phyloP scores from a whole-genome alignment of 2,888 invertebrate genomes.

The Dynastes maya region DNA sequence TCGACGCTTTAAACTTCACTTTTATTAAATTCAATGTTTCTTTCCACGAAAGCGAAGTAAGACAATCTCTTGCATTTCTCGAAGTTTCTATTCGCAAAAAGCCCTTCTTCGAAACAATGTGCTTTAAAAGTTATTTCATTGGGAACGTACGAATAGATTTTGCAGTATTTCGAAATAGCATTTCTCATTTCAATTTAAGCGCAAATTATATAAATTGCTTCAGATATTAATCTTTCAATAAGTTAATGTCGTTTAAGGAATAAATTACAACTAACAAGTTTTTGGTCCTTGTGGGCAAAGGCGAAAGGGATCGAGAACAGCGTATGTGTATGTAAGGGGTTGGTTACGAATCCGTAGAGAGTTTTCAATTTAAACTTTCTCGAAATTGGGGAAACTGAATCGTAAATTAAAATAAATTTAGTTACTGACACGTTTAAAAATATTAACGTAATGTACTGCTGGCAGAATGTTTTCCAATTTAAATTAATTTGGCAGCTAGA shows the following conservation, averaged over 20 bases:
- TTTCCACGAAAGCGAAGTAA: slow-evolving; percentile 10
- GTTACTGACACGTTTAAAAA: slow-evolving; percentile 7
- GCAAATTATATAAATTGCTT: slow-evolving; percentile 11
- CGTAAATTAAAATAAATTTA: slow-evolving; percentile 30
- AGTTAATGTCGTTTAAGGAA: slow-evolving; percentile 1
- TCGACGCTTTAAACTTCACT: slow-evolving; percentile 35
- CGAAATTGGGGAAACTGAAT: slow-evolving; percentile 5
- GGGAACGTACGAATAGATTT: neutral
- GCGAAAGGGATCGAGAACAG: neutral
- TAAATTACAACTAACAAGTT: slow-evolving; percentile 23
- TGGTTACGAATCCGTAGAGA: neutral
- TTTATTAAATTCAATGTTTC: slow-evolving; percentile 40
- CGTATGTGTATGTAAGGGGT: slow-evolving; percentile 14
- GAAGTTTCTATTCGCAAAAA: slow-evolving; percentile 11
- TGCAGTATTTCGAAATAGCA: neutral
- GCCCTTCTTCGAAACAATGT: neutral
- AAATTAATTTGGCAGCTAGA: neutral
- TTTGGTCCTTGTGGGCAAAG: neutral
- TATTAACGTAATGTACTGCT: slow-evolving; percentile 10
- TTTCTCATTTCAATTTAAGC: neutral
- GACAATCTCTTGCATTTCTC: slow-evolving; percentile 24
- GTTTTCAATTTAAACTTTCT: slow-evolving; percentile 31
- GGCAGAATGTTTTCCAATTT: neutral
- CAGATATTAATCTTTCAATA: slow-evolving; percentile 19
- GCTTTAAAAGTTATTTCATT: slow-evolving; percentile 25